Evolutionary conservation across 2,113 vertebrate species (phyloP), one percentile per base, ranked within the genome.

Genomic region (Cyprinus carpio): DNA sequence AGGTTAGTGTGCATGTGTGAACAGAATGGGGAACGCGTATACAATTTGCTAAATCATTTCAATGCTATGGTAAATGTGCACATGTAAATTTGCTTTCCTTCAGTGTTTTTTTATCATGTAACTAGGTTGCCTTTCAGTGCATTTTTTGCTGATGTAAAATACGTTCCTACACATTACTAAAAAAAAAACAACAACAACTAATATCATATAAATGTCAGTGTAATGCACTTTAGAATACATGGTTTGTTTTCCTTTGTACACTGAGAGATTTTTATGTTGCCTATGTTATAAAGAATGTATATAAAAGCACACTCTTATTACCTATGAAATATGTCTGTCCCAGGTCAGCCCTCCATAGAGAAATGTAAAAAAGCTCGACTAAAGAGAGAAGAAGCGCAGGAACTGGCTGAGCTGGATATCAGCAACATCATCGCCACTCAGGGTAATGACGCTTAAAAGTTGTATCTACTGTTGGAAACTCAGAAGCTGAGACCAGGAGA

Each of bases 371-470:
- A 90, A 16, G 87, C 93, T 60, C 89, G 92, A 87, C 87, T 91
- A 84, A 93, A 93, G 87, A 94, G 95, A 80, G 97, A 97, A 75
- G 92, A 94, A 78, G 95, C 92, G 4, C 92, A 94, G 0, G 96
- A 98, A 87, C 49, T 97, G 46, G 96, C 96, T 31, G 94, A 93
- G 12, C 92, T 98, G 84, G 96, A 98, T 58, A 37, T 95, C 54
- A 90, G 87, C 75, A 98, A 98, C 89, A 98, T 98, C 83, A 96
- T 97, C 81, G 75, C 86, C 23, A 90, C 92, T 62, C 86, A 94
- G 88, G 97, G 97, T 97, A 90, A 78, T 2, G 2, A 15, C 16
- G 49, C 11, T 43, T 49, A 43, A 11, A 23, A 60, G 37, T 49
- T 11, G 11, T 37, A 54, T 74, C n/a, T 56, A 18, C 51, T 54